Evolutionary conservation across 2,888 invertebrate species (phyloP).

Genomic region (Anthophora plumipes): DNA sequence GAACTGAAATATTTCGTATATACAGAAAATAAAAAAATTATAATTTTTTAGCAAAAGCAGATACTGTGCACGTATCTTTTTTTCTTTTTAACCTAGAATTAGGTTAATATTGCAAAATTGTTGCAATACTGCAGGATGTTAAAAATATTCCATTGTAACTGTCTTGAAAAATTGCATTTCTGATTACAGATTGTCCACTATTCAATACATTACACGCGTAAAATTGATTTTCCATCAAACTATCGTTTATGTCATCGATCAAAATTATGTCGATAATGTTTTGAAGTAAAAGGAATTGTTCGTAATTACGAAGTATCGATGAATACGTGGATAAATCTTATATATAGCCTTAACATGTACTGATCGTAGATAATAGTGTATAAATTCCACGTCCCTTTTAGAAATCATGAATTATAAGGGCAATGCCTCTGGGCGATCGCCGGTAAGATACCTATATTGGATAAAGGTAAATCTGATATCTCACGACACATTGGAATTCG

Average conservation of each 20-base stretch:
- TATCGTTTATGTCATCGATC: not conserved
- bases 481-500: not conserved
- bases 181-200: not conserved
- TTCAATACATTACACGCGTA: not conserved
- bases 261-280: not conserved
- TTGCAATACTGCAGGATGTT: not conserved
- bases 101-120: not conserved
- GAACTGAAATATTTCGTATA: not conserved
- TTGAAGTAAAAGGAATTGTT: not conserved
- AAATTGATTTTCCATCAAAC: conserved; percentile 6
- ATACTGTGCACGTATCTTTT: too few species aligned
- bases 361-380: conserved; percentile 31
- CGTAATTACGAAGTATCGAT: conserved; percentile 8
- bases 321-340: not conserved
- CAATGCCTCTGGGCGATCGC: conserved; percentile 14
- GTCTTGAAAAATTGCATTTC: not conserved
- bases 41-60: not conserved
- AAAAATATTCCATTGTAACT: not conserved
- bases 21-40: too few species aligned
- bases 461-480: conserved; percentile 20
- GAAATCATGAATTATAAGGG: conserved; percentile 22
- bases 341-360: not conserved
- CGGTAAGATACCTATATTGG: conserved; percentile 28
- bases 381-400: conserved; percentile 31
- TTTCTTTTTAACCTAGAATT: not conserved